phyloP scores from a whole-genome alignment of 2,113 vertebrate genomes.

The Herpailurus yagouaroundi region DNA sequence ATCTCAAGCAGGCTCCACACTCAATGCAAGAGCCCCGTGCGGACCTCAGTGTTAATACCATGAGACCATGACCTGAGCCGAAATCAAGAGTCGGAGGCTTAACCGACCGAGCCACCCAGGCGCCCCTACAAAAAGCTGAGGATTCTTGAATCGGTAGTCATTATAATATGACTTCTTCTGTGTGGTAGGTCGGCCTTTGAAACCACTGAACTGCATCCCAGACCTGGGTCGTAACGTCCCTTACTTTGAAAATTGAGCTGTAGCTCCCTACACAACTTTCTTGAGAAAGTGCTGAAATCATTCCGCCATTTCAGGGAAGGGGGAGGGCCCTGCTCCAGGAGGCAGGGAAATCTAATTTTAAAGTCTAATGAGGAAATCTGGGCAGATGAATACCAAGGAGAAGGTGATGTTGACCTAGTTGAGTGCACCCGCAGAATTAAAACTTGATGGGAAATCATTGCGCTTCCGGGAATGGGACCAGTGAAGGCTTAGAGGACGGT shows the following conservation, averaged over 20 bases:
- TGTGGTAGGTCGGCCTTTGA: background rate
- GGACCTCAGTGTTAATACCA: too few species aligned
- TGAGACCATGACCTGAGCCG: too few species aligned
- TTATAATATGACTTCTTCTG: background rate
- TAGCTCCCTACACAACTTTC: background rate
- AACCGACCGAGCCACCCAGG: too few species aligned
- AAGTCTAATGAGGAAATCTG: slow-evolving; percentile 72
- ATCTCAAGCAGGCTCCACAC: too few species aligned
- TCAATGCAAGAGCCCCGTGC: too few species aligned
- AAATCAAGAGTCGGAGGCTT: too few species aligned
- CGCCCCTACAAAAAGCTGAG: background rate
- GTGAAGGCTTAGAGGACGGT: slow-evolving; percentile 26
- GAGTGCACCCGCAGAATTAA: slow-evolving; percentile 67
- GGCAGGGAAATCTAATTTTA: slow-evolving; percentile 66
- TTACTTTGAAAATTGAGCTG: slow-evolving; percentile 27
- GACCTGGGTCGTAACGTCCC: background rate
- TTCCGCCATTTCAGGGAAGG: background rate
- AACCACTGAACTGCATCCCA: background rate
- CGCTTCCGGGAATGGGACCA: slow-evolving; percentile 46
- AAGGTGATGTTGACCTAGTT: slow-evolving; percentile 66
- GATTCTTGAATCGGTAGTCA: background rate
- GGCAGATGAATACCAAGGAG: slow-evolving; percentile 49
- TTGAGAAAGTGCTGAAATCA: slow-evolving; percentile 47
- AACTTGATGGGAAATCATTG: slow-evolving; percentile 70
- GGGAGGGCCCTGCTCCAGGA: background rate